Evolutionary conservation across 1,140 invertebrate species (phyloP).

Genomic region (Oryctes rhinoceros): DNA sequence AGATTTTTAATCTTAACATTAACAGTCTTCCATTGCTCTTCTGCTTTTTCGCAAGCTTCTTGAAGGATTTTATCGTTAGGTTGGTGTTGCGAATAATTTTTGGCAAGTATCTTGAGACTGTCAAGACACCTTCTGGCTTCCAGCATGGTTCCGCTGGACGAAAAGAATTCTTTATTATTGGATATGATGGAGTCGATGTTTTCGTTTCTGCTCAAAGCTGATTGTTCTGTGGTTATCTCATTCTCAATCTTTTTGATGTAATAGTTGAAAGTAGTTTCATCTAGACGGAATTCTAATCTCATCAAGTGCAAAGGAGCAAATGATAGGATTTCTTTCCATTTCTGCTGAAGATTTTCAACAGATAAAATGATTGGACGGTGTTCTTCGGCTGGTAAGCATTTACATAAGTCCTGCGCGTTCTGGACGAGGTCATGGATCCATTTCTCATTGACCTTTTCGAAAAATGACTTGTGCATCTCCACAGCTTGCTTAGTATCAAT

Average conservation of each 20-base stretch:
- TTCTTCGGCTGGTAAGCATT: conserved; percentile 71
- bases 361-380: conserved; percentile 74
- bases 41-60: conserved; percentile 73
- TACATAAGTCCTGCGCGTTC: conserved; percentile 81
- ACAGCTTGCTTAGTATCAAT: conserved; percentile 83
- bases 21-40: conserved; percentile 78
- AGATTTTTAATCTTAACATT: conserved; percentile 76
- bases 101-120: conserved; percentile 76
- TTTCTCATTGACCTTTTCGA: conserved; percentile 83
- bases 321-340: conserved; percentile 81
- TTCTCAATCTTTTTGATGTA: conserved; percentile 89
- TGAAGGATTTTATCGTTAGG: conserved; percentile 71
- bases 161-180: conserved; percentile 81
- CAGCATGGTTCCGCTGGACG: conserved; percentile 72
- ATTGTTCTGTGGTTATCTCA: conserved; percentile 85
- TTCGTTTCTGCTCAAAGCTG: conserved; percentile 85
- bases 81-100: conserved; percentile 71
- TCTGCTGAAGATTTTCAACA: conserved; percentile 74
- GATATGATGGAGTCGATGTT: conserved; percentile 79
- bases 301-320: conserved; percentile 86
- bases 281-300: conserved; percentile 86
- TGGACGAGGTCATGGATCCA: conserved; percentile 83
- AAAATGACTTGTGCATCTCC: conserved; percentile 84
- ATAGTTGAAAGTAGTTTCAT: conserved; percentile 85
- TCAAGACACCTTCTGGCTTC: conserved; percentile 79